These are phyloP conservation scores for Lissonota sp. DNA, from an alignment of 2,888 invertebrate species.

Conservation along the genomic window DNA sequence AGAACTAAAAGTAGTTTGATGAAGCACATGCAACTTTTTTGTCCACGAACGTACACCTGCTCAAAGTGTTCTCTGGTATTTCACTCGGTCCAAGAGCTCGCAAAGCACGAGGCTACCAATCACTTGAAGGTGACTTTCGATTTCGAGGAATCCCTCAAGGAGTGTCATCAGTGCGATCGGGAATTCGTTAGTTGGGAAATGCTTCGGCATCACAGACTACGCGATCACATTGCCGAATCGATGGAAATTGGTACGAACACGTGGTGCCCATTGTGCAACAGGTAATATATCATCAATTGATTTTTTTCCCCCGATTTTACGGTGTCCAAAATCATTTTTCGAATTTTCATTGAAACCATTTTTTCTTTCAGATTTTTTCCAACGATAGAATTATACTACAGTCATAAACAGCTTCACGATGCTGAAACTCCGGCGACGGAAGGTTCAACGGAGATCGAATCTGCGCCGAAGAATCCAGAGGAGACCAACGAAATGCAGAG, in stretches of 20 bases:
- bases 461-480: constrained; percentile 58
- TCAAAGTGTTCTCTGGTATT: constrained; percentile 76
- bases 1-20: constrained; percentile 76
- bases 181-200: constrained; percentile 79
- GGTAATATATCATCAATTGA: constrained; percentile 61
- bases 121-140: constrained; percentile 76
- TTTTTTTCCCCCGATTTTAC: constrained; percentile 1
- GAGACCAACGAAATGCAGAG: constrained; percentile 66
- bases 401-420: constrained; percentile 75
- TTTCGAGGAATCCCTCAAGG: constrained; percentile 73
- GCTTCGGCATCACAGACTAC: constrained; percentile 76
- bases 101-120: constrained; percentile 75
- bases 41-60: constrained; percentile 76
- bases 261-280: constrained; percentile 77
- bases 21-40: constrained; percentile 76
- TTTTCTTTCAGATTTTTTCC: constrained; percentile 73
- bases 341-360: neutral
- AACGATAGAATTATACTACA: constrained; percentile 71
- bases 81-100: constrained; percentile 75
- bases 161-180: constrained; percentile 77
- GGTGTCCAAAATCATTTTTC: neutral
- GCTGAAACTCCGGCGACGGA: constrained; percentile 48
- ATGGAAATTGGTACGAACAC: constrained; percentile 72
- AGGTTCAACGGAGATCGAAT: constrained; percentile 40
- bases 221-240: constrained; percentile 73